Conservation (phyloP, 2,888 invertebrate genomes). For the Mythimna ferrago region DNA sequence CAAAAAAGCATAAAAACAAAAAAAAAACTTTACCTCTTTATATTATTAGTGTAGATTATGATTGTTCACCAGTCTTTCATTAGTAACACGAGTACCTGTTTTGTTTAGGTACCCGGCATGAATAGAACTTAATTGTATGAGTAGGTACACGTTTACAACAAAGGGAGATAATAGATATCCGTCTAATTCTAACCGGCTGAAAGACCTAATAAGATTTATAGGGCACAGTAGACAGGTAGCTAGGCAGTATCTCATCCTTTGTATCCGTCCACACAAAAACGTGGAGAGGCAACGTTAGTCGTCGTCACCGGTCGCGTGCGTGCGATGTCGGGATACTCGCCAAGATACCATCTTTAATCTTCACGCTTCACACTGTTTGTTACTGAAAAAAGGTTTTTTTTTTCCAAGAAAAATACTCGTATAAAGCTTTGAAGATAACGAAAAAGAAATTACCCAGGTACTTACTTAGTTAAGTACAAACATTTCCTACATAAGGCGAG, state of each 20-base stretch:
- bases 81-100: not conserved
- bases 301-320: constrained; percentile 68
- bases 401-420: constrained; percentile 30
- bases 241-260: constrained; percentile 68
- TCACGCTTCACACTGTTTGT: constrained; percentile 65
- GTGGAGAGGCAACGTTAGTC: constrained; percentile 46
- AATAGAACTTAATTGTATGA: constrained; percentile 18
- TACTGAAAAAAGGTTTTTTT: constrained; percentile 43
- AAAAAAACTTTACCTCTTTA: too few species aligned
- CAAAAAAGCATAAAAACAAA: too few species aligned
- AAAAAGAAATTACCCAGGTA: constrained; percentile 26
- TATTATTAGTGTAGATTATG: not conserved
- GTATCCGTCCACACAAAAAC: constrained; percentile 64
- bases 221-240: constrained; percentile 55
- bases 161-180: constrained; percentile 51
- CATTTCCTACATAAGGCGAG: constrained; percentile 19
- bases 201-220: constrained; percentile 65
- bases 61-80: not conserved
- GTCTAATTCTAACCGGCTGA: constrained; percentile 42
- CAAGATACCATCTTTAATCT: constrained; percentile 76
- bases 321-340: constrained; percentile 60
- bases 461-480: constrained; percentile 18
- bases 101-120: constrained; percentile 5
- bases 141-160: constrained; percentile 22
- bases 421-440: constrained; percentile 34